Conservation (phyloP, 2,888 invertebrate genomes). For the Drosophila lacicola region DNA sequence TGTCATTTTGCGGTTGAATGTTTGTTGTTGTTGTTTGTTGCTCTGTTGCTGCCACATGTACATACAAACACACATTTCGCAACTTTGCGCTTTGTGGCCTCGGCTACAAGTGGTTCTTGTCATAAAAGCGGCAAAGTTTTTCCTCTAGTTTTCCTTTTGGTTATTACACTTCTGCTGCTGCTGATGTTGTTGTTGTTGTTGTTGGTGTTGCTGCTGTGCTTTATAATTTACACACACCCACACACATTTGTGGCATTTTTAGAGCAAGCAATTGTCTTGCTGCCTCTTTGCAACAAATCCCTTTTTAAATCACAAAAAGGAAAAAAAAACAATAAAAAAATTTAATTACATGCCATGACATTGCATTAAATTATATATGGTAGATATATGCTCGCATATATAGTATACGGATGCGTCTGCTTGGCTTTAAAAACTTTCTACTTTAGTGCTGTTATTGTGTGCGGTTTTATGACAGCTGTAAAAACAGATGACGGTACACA, state of each 20-base stretch:
- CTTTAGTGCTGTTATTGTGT: constrained; percentile 48
- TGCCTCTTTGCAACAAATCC: constrained; percentile 46
- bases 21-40: constrained; percentile 25
- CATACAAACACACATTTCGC: constrained; percentile 22
- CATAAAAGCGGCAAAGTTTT: constrained; percentile 75
- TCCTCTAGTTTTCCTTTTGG: constrained; percentile 53
- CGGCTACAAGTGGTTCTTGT: constrained; percentile 77
- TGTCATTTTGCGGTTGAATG: constrained; percentile 61
- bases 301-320: constrained; percentile 72
- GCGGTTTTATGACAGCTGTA: constrained; percentile 72
- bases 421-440: constrained; percentile 62
- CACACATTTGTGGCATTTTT: constrained; percentile 76
- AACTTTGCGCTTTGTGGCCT: constrained; percentile 51
- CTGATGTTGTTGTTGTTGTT: constrained; percentile 27
- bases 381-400: constrained; percentile 3
- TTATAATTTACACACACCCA: constrained; percentile 64
- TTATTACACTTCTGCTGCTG: constrained; percentile 47
- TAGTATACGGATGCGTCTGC: constrained; percentile 9
- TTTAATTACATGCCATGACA: constrained; percentile 71
- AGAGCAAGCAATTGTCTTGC: constrained; percentile 73
- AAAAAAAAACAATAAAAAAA: constrained; percentile 14
- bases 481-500: constrained; percentile 68
- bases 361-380: constrained; percentile 61
- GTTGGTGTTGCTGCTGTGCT: constrained; percentile 42
- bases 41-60: constrained; percentile 43